Evolutionary conservation across 2,113 vertebrate genomes (phyloP).

Genomic region (Scatophagus argus): DNA sequence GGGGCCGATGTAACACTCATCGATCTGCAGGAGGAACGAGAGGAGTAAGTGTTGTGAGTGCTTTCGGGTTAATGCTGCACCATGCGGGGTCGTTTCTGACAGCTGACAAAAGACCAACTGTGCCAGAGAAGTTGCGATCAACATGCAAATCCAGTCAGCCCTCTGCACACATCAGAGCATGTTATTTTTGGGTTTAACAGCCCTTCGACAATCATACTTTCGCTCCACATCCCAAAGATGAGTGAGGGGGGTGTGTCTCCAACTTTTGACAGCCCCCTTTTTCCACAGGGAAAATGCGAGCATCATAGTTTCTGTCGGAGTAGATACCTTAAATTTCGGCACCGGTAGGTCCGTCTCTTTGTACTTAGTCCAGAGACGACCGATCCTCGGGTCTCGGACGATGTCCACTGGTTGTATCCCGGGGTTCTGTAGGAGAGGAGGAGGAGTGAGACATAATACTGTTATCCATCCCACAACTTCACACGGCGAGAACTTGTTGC

Average conservation of each 20-base stretch:
- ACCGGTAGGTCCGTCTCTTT: constrained; percentile 97
- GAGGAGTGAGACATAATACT: constrained; percentile 10
- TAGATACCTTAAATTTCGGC: constrained; percentile 96
- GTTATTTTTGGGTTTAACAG: not conserved
- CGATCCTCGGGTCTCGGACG: constrained; percentile 96
- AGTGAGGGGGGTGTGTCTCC: constrained; percentile 76
- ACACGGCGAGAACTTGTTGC: constrained; percentile 67
- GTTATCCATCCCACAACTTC: constrained; percentile 61
- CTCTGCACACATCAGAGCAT: not conserved
- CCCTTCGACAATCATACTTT: not conserved
- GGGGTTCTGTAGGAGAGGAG: constrained; percentile 85
- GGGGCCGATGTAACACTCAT: constrained; percentile 96
- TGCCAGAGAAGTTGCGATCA: not conserved
- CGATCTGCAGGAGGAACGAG: constrained; percentile 85
- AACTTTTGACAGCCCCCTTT: constrained; percentile 63
- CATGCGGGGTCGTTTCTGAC: constrained; percentile 30
- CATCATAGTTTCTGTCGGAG: not conserved
- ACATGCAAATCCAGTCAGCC: not conserved
- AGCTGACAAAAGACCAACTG: constrained; percentile 16
- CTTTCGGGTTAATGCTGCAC: constrained; percentile 13
- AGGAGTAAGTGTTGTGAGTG: not conserved
- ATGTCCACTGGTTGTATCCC: constrained; percentile 94
- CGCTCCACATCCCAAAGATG: constrained; percentile 35
- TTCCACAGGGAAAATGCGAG: constrained; percentile 24
- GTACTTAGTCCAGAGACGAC: constrained; percentile 97